phyloP scores from a whole-genome alignment of 1,140 invertebrate species.

The Paraescarpia echinospica region DNA sequence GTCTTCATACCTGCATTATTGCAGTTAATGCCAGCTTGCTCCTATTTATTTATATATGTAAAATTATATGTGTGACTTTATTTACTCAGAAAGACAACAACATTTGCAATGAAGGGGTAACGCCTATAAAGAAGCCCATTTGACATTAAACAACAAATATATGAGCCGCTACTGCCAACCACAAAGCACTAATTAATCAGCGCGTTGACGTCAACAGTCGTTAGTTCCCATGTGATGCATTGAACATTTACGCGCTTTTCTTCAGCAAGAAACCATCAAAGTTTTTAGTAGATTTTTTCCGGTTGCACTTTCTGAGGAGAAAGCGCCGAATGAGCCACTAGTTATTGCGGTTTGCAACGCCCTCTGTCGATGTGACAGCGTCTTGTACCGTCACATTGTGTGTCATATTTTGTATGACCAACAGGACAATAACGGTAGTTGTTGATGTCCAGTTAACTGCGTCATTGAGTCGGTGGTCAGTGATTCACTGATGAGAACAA shows the following conservation, averaged over 20 bases:
- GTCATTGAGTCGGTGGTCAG: not conserved
- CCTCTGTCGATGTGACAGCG: not conserved
- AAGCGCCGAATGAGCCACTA: not conserved
- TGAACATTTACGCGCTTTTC: not conserved
- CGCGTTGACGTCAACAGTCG: not conserved
- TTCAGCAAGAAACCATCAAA: not conserved
- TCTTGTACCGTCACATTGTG: not conserved
- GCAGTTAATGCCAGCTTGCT: not conserved
- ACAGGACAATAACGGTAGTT: not conserved
- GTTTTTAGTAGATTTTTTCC: not conserved
- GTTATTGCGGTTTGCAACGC: not conserved
- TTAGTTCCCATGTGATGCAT: not conserved
- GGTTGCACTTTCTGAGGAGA: not conserved
- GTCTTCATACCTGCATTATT: not conserved
- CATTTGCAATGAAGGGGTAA: not conserved
- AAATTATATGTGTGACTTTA: not conserved
- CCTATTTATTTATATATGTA: not conserved
- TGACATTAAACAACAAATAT: not conserved
- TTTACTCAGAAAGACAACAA: not conserved
- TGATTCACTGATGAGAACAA: not conserved
- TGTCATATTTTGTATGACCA: not conserved
- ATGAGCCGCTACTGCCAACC: not conserved
- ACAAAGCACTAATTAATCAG: not conserved
- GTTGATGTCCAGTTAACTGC: not conserved
- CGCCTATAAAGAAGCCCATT: not conserved